Conservation (phyloP, 2,113 vertebrate genomes). For the Engraulis encrasicolus region DNA sequence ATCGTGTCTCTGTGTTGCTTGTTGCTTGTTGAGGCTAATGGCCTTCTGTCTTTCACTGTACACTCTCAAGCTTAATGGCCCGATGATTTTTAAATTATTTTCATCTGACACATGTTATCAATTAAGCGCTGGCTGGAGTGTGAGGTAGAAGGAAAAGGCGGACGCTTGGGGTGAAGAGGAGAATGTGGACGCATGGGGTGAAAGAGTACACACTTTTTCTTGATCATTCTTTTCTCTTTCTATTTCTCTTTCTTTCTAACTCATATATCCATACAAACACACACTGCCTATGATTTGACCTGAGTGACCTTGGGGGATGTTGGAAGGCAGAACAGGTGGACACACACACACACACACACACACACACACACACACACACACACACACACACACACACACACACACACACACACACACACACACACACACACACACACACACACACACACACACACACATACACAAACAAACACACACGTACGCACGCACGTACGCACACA, state of each 20-base stretch:
- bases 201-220: no score
- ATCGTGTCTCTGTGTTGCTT: constrained; percentile 32
- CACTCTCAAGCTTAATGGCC: constrained; percentile 44
- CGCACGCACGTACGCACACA: neutral
- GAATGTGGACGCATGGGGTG: neutral
- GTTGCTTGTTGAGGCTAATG: constrained; percentile 29
- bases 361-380: no score
- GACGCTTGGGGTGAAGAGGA: no score
- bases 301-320: no score
- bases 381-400: constrained; percentile 8
- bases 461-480: neutral
- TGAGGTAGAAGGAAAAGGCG: no score
- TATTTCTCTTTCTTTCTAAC: no score
- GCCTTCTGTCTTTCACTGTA: no score
- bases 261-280: no score
- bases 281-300: no score
- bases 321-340: no score
- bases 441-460: constrained; percentile 4
- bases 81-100: constrained; percentile 46
- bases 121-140: constrained; percentile 44
- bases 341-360: no score
- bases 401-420: constrained; percentile 14
- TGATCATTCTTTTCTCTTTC: no score
- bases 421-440: constrained; percentile 12
- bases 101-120: constrained; percentile 47